Conservation (phyloP, 2,797 vertebrate species). For the Lophotriccus pileatus region DNA sequence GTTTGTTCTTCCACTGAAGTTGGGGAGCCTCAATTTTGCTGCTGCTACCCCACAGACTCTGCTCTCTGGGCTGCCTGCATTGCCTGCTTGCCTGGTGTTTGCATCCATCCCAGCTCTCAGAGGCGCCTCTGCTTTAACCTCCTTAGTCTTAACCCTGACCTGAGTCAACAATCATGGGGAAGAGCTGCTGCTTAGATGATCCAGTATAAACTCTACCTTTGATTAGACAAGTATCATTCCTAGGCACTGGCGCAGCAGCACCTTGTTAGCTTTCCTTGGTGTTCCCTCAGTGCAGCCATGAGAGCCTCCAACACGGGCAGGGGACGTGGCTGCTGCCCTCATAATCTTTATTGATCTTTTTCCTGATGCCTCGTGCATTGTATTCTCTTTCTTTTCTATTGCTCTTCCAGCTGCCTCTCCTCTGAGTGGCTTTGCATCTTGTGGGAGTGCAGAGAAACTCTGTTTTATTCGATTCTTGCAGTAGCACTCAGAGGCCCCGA, state of each 20-base stretch:
- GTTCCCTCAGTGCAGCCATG: neutral
- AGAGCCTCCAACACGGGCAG: neutral
- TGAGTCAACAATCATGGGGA: conserved; percentile 30
- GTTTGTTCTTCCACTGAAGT: neutral
- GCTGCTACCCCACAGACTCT: neutral
- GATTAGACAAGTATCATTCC: conserved; percentile 47
- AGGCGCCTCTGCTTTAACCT: neutral
- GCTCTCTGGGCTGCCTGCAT: neutral
- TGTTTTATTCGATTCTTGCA: neutral
- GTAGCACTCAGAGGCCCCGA: neutral
- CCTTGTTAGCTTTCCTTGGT: conserved; percentile 41
- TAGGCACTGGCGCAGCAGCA: neutral
- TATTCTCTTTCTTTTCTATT: conserved; percentile 24
- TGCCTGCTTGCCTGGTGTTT: neutral
- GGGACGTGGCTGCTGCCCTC: conserved; percentile 31
- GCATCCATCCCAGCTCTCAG: conserved; percentile 42
- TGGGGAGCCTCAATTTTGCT: neutral
- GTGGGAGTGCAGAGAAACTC: neutral
- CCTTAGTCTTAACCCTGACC: conserved; percentile 34
- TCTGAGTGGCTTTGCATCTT: conserved; percentile 1
- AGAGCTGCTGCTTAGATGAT: conserved; percentile 28
- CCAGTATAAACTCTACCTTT: conserved; percentile 44
- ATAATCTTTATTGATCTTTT: conserved; percentile 61
- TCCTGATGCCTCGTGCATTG: neutral
- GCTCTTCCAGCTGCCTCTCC: neutral